Percentiles rank a stretch among this genome's conserved stretches.
phyloP scores from a whole-genome alignment of 1,140 invertebrate species.

The Planococcus citri region DNA sequence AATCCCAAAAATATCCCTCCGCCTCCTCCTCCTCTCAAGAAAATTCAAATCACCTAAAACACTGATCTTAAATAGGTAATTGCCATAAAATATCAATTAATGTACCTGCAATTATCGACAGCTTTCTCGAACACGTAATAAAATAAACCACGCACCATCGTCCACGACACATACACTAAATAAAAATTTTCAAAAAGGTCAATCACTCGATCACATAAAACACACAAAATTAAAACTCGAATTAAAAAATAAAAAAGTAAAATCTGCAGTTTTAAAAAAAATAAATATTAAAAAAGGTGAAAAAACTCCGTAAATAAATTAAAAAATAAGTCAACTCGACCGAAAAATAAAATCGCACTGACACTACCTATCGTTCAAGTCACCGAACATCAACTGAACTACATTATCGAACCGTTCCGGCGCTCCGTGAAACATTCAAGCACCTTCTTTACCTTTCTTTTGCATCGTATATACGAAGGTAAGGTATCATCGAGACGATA shows the following conservation, averaged over 20 bases:
- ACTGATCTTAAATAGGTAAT: no score
- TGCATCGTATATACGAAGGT: background rate
- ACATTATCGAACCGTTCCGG: conserved; percentile 7
- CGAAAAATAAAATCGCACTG: background rate
- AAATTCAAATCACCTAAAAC: no score
- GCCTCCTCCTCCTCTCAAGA: no score
- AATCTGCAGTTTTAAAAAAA: no score
- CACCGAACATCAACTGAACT: background rate
- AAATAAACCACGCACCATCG: no score
- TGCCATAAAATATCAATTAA: no score
- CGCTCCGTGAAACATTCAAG: background rate
- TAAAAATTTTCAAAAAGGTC: background rate
- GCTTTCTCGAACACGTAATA: no score
- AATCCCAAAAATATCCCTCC: no score
- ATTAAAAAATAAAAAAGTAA: background rate
- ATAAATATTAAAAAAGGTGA: background rate
- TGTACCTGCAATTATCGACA: no score
- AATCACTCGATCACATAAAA: background rate
- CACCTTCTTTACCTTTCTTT: background rate
- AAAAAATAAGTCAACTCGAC: background rate
- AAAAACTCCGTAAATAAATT: background rate
- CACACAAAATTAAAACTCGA: background rate
- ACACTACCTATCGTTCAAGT: background rate
- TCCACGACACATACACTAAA: background rate
- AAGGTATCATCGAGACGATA: no score